Evolutionary conservation across 1,140 invertebrate genomes (phyloP), one percentile per base, ranked within the genome.

Genomic region (Lucilia cuprina): DNA sequence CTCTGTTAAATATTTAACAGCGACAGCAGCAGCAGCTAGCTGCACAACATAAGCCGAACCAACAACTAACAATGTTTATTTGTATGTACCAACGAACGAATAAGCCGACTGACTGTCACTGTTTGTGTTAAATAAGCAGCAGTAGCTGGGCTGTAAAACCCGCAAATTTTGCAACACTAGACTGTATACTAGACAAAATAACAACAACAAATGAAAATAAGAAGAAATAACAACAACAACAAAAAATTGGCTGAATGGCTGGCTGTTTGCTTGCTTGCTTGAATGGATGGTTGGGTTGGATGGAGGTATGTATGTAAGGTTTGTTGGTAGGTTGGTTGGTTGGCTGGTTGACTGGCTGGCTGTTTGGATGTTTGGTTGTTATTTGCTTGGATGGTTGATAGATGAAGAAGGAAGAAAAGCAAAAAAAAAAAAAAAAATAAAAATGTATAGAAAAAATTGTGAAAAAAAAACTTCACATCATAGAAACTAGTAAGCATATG

Each of bases 401-500:
- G 77, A 80, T 50, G 77, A 80, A 80, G 41, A 49, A 49, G 75
- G 17, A 49, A 49, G 34, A 80, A 80, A 25, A n/a, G 75, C 34
- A n/a, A 41, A 47, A 78, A n/a, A 60, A 60, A 60, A 41, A 5
- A n/a, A 14, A n/a, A 41, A 47, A 78, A n/a, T n/a, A 60, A 60
- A 55, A 55, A 55, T 55, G 50, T 55, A 55, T 55, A 55, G 65
- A 70, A 70, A 70, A n/a, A 19, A 21, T 12, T 17, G 14, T n/a
- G 14, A 21, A 70, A 70, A 70, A 70, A 70, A 70, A 70, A 70
- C 65, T 70, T 70, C 65, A 70, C 65, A 70, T 70, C 65, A 70
- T 49, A 80, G 47, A 80, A 80, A 80, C 77, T 80, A 21, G 35
- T 80, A 80, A 80, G 47, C 77, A 80, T 80, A 80, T 80, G 77